Percentiles rank a stretch among this genome's conserved stretches.
Evolutionary conservation across 2,888 invertebrate genomes (phyloP).

Genomic region (Cerastis leucographa): DNA sequence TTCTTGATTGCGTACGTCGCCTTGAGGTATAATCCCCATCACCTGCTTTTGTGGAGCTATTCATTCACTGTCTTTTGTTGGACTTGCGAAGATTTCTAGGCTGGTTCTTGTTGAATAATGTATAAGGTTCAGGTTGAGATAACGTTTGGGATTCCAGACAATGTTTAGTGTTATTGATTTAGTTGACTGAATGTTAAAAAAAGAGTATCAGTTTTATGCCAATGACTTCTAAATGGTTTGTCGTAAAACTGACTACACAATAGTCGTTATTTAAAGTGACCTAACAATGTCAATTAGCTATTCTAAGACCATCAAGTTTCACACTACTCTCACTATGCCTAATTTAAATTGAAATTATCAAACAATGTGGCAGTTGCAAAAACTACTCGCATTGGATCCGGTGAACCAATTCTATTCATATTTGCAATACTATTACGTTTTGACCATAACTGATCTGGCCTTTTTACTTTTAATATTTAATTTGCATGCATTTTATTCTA

Average conservation of each 20-base stretch:
- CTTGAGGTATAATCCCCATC: constrained; percentile 52
- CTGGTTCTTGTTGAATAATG: constrained; percentile 30
- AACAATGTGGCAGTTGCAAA: constrained; percentile 48
- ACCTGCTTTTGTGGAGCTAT: constrained; percentile 43
- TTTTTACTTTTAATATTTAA: constrained; percentile 53
- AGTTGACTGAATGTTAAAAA: not conserved
- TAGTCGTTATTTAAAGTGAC: not conserved
- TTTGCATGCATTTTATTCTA: constrained; percentile 57
- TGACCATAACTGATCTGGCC: constrained; percentile 40
- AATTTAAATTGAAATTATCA: constrained; percentile 35
- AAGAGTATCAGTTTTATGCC: not conserved
- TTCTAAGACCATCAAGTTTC: constrained; percentile 10
- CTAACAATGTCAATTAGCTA: not conserved
- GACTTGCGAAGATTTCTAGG: constrained; percentile 24
- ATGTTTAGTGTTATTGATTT: constrained; percentile 26
- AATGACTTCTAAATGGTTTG: not conserved
- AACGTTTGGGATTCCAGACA: constrained; percentile 20
- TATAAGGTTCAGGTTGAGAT: constrained; percentile 17
- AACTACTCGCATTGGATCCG: constrained; percentile 51
- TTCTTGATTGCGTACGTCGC: constrained; percentile 61
- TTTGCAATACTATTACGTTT: constrained; percentile 60
- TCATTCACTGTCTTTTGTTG: constrained; percentile 53
- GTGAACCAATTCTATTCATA: constrained; percentile 48
- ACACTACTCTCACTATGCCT: constrained; percentile 7
- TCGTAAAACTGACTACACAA: not conserved